Percentiles rank a stretch among this genome's conserved stretches.
Conservation (phyloP, 1,140 invertebrate species). For the Bursaphelenchus mucronatus region DNA sequence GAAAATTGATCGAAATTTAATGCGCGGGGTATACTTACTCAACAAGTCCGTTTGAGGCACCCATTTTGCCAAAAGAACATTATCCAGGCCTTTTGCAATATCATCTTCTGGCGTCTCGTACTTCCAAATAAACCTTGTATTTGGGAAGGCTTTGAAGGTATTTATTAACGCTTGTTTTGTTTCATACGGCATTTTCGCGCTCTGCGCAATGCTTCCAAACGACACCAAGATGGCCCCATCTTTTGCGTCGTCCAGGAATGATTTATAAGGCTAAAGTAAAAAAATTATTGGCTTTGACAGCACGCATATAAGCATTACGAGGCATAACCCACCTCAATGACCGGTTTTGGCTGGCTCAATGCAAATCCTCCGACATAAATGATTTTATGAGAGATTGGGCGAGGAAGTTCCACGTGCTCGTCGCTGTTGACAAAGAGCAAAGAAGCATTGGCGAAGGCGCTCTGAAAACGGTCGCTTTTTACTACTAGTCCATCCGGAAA, state of each 20-base stretch:
- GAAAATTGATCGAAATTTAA: too few species aligned
- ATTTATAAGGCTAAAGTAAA: too few species aligned
- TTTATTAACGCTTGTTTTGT: slow-evolving; percentile 31
- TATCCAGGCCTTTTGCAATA: slow-evolving; percentile 27
- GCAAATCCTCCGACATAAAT: slow-evolving; percentile 46
- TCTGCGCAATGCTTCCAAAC: slow-evolving; percentile 37
- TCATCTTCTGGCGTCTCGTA: slow-evolving; percentile 42
- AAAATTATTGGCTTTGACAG: too few species aligned
- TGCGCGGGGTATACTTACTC: too few species aligned
- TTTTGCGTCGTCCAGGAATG: not conserved
- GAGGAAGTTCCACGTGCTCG: slow-evolving; percentile 36
- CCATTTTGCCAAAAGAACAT: slow-evolving; percentile 25
- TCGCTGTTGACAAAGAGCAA: slow-evolving; percentile 43
- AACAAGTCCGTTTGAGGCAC: slow-evolving; percentile 10
- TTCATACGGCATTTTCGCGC: slow-evolving; percentile 32
- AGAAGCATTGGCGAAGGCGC: slow-evolving; percentile 27
- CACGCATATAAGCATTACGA: too few species aligned
- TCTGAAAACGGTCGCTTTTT: slow-evolving; percentile 22
- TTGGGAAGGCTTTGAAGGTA: slow-evolving; percentile 35
- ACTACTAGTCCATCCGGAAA: too few species aligned
- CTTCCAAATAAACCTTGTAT: slow-evolving; percentile 49
- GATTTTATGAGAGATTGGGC: slow-evolving; percentile 41
- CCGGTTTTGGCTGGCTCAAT: not conserved
- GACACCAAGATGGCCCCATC: slow-evolving; percentile 34
- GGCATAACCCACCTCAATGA: not conserved